A percentile compares a stretch with the other conserved stretches of the same genome.
Evolutionary conservation across 2,113 vertebrate genomes (phyloP).

Genomic region (Lepisosteus osseus): DNA sequence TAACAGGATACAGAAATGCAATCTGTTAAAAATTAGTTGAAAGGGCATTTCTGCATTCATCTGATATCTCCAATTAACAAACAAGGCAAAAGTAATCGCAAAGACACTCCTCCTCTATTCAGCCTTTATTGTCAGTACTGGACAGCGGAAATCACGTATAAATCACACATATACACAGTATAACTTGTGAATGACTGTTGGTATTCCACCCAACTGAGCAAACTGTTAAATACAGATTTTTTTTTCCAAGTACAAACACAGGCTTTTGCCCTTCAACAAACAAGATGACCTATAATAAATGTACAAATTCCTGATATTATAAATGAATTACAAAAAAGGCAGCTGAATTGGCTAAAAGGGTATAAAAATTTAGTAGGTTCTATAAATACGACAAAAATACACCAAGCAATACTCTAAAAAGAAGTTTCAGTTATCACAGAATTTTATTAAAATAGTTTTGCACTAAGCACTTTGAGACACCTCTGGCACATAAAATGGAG

Average conservation of each 20-base stretch:
- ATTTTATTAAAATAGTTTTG: slow-evolving; percentile 49
- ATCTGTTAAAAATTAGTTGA: no score
- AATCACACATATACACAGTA: slow-evolving; percentile 54
- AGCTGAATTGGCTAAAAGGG: slow-evolving; percentile 63
- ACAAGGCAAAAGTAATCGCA: slow-evolving; percentile 44
- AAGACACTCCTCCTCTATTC: slow-evolving; percentile 43
- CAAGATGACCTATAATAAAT: slow-evolving; percentile 57
- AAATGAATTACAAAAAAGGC: slow-evolving; percentile 78
- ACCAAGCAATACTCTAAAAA: slow-evolving; percentile 57
- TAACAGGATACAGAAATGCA: no score
- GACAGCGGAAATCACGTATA: slow-evolving; percentile 62
- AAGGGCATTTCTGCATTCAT: not conserved
- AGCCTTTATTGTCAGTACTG: slow-evolving; percentile 64
- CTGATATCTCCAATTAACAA: not conserved
- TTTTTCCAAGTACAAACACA: slow-evolving; percentile 69
- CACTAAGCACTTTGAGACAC: slow-evolving; percentile 59
- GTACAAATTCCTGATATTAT: slow-evolving; percentile 69
- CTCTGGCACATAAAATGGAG: slow-evolving; percentile 50
- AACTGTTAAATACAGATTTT: slow-evolving; percentile 49
- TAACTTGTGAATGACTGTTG: slow-evolving; percentile 49
- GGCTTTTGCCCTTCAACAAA: slow-evolving; percentile 54
- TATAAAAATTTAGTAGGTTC: slow-evolving; percentile 71
- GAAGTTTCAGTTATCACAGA: slow-evolving; percentile 47
- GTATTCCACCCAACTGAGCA: slow-evolving; percentile 45
- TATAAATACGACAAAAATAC: slow-evolving; percentile 71